These are phyloP conservation scores for Toxotes lorentzi DNA, from an alignment of 2,797 vertebrate genomes.

Conservation along the genomic window DNA sequence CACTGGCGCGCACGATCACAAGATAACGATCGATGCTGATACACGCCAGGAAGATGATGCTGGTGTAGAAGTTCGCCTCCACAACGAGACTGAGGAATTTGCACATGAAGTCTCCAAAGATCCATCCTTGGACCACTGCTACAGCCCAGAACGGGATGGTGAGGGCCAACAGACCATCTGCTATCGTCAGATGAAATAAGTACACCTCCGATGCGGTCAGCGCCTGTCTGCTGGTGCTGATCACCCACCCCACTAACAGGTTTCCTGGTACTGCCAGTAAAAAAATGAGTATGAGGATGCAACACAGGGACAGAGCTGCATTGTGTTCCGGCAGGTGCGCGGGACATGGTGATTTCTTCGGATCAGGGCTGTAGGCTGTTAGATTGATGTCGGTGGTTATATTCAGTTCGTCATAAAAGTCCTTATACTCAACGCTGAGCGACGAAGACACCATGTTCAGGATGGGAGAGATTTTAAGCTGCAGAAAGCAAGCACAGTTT, in stretches of 20 bases:
- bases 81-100: constrained; percentile 76
- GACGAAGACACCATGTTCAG: constrained; percentile 10
- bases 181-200: constrained; percentile 84
- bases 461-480: background rate
- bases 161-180: constrained; percentile 83
- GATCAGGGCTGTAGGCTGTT: background rate
- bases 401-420: constrained; percentile 18
- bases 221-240: constrained; percentile 58
- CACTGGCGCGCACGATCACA: constrained; percentile 79
- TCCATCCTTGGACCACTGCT: constrained; percentile 68
- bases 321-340: rapidly evolving
- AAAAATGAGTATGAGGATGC: constrained; percentile 73
- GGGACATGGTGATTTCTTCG: constrained; percentile 11
- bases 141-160: constrained; percentile 80
- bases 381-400: rapidly evolving
- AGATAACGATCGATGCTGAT: constrained; percentile 87
- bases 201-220: constrained; percentile 84
- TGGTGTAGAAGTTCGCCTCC: constrained; percentile 86
- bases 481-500: background rate
- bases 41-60: constrained; percentile 86
- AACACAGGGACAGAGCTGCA: constrained; percentile 28
- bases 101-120: constrained; percentile 83
- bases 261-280: constrained; percentile 85
- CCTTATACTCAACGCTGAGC: rapidly evolving
- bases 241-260: constrained; percentile 81